Base-by-base conservation (phyloP, 1,140 invertebrate genomes). In the Asobara japonica region DNA sequence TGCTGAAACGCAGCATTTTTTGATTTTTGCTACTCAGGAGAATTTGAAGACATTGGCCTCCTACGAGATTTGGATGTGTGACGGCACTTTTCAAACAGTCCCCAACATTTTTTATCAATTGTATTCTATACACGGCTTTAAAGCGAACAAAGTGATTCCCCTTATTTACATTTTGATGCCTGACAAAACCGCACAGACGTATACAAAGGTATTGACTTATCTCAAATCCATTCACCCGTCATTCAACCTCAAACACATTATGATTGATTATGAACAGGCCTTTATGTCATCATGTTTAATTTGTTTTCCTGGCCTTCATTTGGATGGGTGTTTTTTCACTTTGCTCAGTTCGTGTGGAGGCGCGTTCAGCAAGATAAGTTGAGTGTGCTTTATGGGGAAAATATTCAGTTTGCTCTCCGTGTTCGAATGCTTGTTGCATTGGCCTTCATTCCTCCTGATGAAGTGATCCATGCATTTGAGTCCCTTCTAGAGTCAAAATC, bases 311-410 rank as follows among this genome's bases (percentile, higher is more conserved):
- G n/a, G 51, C n/a, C 18, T 18, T 2, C 30, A 48, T 10, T 20
- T 72, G 13, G 18, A 70, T 41, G 75, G 75, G 0, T 74, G 75
- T 10, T 69, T 66, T 31, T 76, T 76, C 72, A 74, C 51, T 76
- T 51, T 30, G 65, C 2, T 25, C 69, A 76, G 67, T 74, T 65
- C 20, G 36, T 48, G 30, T 76, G 69, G 65, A 48, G 75, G 11
- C 31, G 72, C 10, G 71, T 74, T 22, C 72, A 74, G 62, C 7
- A 30, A n/a, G 22, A n/a, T 3, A 29, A 29, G 11, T 27, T 29
- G 22, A 61, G 56, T 18, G 45, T 18, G 5, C 30, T n/a, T 13
- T 29, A 65, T 16, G 41, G 31, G 16, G 27, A 65, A 11, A 29
- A 71, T 65, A 16, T 45, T 3, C 16, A 71, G 2, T 65, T 71